Conservation (phyloP, 2,797 vertebrate species). For the Staurois parvus region DNA sequence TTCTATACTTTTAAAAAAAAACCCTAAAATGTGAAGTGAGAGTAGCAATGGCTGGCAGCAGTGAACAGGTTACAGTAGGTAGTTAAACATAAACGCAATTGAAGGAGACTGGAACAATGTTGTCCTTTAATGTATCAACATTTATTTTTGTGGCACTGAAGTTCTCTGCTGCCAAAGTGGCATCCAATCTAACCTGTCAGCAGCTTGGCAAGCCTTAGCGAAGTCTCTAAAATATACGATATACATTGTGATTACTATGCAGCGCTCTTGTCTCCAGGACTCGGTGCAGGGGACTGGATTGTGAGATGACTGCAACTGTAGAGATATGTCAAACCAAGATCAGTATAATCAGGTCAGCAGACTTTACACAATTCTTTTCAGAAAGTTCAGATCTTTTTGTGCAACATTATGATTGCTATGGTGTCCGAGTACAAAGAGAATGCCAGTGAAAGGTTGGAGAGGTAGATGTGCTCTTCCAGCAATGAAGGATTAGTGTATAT, state of each 20-base stretch:
- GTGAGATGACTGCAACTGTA: no score
- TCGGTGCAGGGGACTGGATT: not conserved
- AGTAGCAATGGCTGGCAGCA: not conserved
- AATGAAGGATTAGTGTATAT: no score
- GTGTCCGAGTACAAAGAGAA: no score
- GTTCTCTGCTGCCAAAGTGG: slow-evolving; percentile 48
- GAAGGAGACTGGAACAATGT: slow-evolving; percentile 46
- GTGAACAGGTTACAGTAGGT: not conserved
- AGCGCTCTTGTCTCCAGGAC: slow-evolving; percentile 4
- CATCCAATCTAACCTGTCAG: slow-evolving; percentile 57
- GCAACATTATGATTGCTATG: no score
- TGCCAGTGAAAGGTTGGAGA: no score
- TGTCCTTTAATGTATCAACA: slow-evolving; percentile 52
- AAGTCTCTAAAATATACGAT: slow-evolving; percentile 38
- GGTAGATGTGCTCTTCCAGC: no score
- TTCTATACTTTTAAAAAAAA: no score
- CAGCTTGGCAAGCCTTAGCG: slow-evolving; percentile 39
- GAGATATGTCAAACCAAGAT: no score
- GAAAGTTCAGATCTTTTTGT: no score
- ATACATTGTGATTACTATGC: slow-evolving; percentile 47
- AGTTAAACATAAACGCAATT: slow-evolving; percentile 47
- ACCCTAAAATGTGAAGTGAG: not conserved
- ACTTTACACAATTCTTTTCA: no score
- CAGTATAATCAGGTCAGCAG: no score
- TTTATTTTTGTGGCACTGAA: slow-evolving; percentile 41